phyloP scores from a whole-genome alignment of 1,140 invertebrate genomes.

The Tenebrio molitor region DNA sequence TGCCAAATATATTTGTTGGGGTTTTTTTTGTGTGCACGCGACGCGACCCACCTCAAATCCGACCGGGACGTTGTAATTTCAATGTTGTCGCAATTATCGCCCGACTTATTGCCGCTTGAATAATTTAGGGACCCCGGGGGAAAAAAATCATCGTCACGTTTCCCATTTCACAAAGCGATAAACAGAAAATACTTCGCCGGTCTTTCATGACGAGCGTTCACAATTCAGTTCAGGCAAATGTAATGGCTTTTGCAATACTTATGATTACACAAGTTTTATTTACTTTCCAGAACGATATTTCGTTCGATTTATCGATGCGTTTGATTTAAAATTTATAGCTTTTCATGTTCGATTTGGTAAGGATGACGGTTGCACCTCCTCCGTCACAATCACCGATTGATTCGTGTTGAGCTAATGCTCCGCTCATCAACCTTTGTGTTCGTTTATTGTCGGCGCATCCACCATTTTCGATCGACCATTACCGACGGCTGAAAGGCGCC shows the following conservation, averaged over 20 bases:
- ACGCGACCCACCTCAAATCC: too few species aligned
- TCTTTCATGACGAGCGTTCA: conserved; percentile 15
- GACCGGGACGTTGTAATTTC: too few species aligned
- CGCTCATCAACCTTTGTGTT: neutral
- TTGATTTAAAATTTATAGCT: conserved; percentile 21
- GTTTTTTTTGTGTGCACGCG: too few species aligned
- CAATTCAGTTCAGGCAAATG: conserved; percentile 32
- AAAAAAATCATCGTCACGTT: conserved; percentile 31
- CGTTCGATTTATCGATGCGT: conserved; percentile 17
- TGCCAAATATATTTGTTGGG: too few species aligned
- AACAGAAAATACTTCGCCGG: conserved; percentile 25
- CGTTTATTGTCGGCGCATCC: conserved; percentile 1
- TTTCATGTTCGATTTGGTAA: conserved; percentile 14
- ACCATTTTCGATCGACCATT: conserved; percentile 23
- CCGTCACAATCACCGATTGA: too few species aligned
- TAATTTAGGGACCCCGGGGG: neutral
- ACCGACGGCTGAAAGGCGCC: neutral
- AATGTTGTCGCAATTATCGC: too few species aligned
- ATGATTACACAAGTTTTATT: conserved; percentile 41
- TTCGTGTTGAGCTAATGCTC: too few species aligned
- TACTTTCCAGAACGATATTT: conserved; percentile 36
- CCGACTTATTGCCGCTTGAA: too few species aligned
- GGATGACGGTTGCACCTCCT: conserved; percentile 4
- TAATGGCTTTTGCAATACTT: conserved; percentile 39
- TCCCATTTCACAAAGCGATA: conserved; percentile 34